Base-by-base conservation (phyloP, 1,140 invertebrate species). In the Cecropterus lyciades region DNA sequence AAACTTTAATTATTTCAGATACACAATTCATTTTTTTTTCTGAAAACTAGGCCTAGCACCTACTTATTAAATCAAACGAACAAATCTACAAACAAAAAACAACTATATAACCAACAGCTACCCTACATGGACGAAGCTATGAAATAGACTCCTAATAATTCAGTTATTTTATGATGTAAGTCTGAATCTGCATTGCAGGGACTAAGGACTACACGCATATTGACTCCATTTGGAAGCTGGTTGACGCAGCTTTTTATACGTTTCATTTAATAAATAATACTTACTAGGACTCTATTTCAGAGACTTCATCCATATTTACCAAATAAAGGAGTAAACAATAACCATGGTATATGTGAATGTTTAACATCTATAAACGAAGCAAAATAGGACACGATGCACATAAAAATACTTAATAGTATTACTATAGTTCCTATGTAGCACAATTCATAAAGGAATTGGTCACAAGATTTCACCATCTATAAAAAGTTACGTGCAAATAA, bases 291-390 rank as follows among this genome's bases (percentile, higher is more conserved):
- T 33, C 30, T 33, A 33, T 33, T 33, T 24, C 9, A 33, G 30
- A 1, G 3, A 33, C 30, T 8, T 7, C 7, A 33, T 24, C 20
- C 20, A 24, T 24, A 24, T 33, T 8, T 1, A 33, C 30, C 3
- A 33, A 33, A 33, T 33, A 6, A 48, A 16, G 9, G 16, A 10
- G 43, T 20, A 45, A 57, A 57, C 55, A 57, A 46, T 30, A 59
- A 59, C 55, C 42, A 27, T 30, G 42, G 55, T 59, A 59, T 46
- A 59, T n/a, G n/a, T 11, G 43, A 45, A 46, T 45, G 43, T 46
- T 45, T 17, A 59, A 59, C 52, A 40, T 45, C 27, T 11, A 42
- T 66, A 48, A 40, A 17, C 16, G 27, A 53, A 37, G 10, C 27
- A 16, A 33, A 33, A 17, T 40, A 40, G 33, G 52, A 55, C 30